phyloP scores from a whole-genome alignment of 1,140 invertebrate genomes.

The Lordiphosa stackelbergi region DNA sequence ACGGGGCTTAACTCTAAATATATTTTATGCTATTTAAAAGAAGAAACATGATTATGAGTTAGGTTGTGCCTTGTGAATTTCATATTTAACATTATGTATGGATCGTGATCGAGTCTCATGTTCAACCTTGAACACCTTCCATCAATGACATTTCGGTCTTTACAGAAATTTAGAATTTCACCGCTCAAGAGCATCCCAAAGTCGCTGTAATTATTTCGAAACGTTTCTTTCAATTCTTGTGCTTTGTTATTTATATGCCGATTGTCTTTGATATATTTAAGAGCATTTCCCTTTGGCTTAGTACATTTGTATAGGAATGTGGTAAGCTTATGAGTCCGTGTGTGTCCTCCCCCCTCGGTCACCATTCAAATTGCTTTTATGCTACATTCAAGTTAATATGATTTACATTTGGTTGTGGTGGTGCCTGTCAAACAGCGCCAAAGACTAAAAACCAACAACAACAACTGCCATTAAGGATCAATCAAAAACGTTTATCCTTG shows the following conservation, averaged over 20 bases:
- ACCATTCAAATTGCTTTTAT: constrained; percentile 27
- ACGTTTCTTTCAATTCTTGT: not conserved
- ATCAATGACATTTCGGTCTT: too few species aligned
- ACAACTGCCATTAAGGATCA: constrained; percentile 72
- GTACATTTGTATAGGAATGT: constrained; percentile 53
- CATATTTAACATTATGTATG: too few species aligned
- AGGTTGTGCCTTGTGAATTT: too few species aligned
- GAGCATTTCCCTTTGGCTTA: constrained; percentile 49
- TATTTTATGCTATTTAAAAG: too few species aligned
- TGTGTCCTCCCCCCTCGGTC: constrained; percentile 25
- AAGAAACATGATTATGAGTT: too few species aligned
- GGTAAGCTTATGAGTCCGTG: constrained; percentile 30
- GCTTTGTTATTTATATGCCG: constrained; percentile 51
- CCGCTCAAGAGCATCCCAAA: constrained; percentile 4
- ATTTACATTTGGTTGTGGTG: constrained; percentile 64
- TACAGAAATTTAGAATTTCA: too few species aligned
- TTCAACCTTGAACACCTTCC: too few species aligned
- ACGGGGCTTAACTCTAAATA: too few species aligned
- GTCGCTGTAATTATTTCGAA: constrained; percentile 12
- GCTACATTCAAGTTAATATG: constrained; percentile 71
- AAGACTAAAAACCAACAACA: constrained; percentile 9
- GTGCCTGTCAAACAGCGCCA: constrained; percentile 39
- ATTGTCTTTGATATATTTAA: constrained; percentile 64
- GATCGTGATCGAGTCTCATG: too few species aligned
- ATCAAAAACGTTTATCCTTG: constrained; percentile 76